Conservation (phyloP, 53 echinoderm and acorn worm species). For the Patiria pectinifera region DNA sequence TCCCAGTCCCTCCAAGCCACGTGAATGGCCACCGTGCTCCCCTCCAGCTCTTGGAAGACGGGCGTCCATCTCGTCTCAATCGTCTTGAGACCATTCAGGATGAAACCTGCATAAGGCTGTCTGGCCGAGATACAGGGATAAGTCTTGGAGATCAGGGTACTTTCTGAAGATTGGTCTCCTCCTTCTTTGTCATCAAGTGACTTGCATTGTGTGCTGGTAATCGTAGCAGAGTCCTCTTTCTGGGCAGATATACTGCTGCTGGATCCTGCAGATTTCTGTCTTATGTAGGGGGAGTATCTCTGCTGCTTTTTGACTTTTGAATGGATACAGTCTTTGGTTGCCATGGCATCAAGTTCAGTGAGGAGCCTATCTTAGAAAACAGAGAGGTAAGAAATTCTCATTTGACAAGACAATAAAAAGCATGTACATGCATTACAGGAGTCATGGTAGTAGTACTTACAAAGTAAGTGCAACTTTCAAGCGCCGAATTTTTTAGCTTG, state of each 20-base stretch:
- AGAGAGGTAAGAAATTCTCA: not conserved
- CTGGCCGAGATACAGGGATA: constrained; percentile 65
- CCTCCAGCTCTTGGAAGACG: constrained; percentile 41
- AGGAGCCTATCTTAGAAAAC: not conserved
- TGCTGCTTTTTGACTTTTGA: not conserved
- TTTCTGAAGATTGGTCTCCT: not conserved
- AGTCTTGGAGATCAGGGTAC: not conserved
- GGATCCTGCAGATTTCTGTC: not conserved
- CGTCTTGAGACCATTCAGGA: constrained; percentile 65
- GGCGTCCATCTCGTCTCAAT: constrained; percentile 72
- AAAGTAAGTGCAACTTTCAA: too few relatives aligned
- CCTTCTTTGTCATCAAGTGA: not conserved
- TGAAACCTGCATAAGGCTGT: constrained; percentile 68
- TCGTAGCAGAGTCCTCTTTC: not conserved
- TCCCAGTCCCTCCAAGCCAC: constrained; percentile 72
- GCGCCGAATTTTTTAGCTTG: too few relatives aligned
- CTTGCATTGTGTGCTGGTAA: not conserved
- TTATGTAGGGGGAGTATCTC: constrained; percentile 31
- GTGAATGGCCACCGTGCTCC: constrained; percentile 63
- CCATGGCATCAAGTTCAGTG: not conserved
- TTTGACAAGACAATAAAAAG: too few relatives aligned
- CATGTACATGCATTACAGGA: too few relatives aligned
- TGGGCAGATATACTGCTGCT: not conserved
- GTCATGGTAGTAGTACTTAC: too few relatives aligned
- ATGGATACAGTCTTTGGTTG: constrained; percentile 17